A percentile compares a stretch with the other conserved stretches of the same genome.
Evolutionary conservation across 2,113 vertebrate genomes (phyloP).

Genomic region (Malaclemys terrapin): DNA sequence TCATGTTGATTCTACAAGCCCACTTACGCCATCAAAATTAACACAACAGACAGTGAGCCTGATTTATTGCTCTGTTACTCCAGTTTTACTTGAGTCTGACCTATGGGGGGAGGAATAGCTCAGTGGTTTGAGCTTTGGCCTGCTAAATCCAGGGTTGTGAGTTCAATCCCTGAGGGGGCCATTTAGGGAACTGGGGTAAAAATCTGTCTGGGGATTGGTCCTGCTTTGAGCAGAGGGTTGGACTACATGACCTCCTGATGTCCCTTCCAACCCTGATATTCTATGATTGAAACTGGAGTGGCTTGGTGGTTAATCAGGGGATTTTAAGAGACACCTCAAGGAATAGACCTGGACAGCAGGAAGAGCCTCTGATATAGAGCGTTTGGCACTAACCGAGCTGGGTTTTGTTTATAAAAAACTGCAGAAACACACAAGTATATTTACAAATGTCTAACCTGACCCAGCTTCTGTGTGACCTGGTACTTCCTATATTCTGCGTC

Average conservation of each 20-base stretch:
- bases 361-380: not conserved
- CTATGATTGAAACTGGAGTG: not conserved
- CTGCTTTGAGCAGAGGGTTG: too few relatives aligned
- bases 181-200: too few relatives aligned
- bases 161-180: too few relatives aligned
- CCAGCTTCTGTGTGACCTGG: not conserved
- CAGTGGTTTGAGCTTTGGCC: too few relatives aligned
- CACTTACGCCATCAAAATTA: not conserved
- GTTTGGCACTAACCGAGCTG: not conserved
- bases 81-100: not conserved
- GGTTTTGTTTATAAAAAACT: not conserved
- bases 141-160: too few relatives aligned
- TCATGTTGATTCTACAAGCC: not conserved
- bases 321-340: not conserved
- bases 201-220: too few relatives aligned
- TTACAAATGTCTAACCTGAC: not conserved
- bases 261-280: too few relatives aligned
- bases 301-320: not conserved
- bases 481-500: not conserved
- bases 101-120: not conserved
- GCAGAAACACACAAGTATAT: not conserved
- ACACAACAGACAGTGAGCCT: not conserved
- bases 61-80: not conserved
- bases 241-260: too few relatives aligned
- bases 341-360: not conserved